A percentile compares a stretch with the other conserved stretches of the same genome.
Conservation (phyloP, 2,888 invertebrate genomes). For the Mesorhabditis spiculigera region DNA sequence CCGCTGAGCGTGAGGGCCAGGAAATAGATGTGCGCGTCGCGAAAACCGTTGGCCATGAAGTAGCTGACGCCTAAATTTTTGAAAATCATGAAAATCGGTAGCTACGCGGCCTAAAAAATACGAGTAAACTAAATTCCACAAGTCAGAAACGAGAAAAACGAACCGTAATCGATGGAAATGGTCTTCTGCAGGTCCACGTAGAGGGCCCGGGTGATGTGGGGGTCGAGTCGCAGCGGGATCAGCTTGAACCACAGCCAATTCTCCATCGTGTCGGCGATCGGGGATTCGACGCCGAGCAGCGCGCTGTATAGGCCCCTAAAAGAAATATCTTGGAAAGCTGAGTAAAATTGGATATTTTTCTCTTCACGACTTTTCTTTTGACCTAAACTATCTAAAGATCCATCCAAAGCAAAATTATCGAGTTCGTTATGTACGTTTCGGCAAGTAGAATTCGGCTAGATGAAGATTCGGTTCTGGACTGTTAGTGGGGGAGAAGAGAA, state of each 20-base stretch:
- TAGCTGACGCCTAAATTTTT: constrained; percentile 44
- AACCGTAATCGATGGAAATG: constrained; percentile 51
- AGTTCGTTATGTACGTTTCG: no score
- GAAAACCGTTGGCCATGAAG: constrained; percentile 45
- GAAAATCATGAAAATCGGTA: constrained; percentile 13
- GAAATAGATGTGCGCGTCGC: constrained; percentile 45
- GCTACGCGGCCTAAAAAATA: not conserved
- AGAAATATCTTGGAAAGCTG: no score
- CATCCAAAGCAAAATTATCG: no score
- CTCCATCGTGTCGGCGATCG: constrained; percentile 44
- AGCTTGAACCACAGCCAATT: constrained; percentile 56
- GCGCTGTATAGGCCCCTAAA: no score
- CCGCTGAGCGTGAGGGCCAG: constrained; percentile 52
- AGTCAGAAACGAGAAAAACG: not conserved
- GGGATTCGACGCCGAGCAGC: constrained; percentile 14
- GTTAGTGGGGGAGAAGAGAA: no score
- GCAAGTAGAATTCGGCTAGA: no score
- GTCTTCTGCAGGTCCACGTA: constrained; percentile 49
- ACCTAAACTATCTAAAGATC: no score
- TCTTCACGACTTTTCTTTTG: no score
- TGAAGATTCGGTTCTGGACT: no score
- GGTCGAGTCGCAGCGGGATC: constrained; percentile 41
- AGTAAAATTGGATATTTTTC: no score
- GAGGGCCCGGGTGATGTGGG: constrained; percentile 32
- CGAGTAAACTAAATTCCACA: no score